Conservation (phyloP, 2,797 vertebrate species). For the Triplophysa yarkandensis region DNA sequence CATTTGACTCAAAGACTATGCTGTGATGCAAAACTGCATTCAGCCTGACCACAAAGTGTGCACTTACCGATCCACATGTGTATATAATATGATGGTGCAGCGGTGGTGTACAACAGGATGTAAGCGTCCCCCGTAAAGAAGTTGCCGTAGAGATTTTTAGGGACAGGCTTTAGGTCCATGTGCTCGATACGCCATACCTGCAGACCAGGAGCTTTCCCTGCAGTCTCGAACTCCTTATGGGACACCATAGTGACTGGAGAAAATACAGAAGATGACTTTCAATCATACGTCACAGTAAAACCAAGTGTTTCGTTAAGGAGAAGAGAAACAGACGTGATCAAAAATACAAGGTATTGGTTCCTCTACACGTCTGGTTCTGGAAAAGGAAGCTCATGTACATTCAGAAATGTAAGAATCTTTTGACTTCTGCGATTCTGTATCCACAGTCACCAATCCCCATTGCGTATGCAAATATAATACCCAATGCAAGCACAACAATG, state of each 20-base stretch:
- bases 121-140: slow-evolving; percentile 92
- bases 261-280: neutral
- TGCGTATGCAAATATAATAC: slow-evolving; percentile 18
- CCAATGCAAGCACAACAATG: neutral
- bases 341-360: slow-evolving; percentile 14
- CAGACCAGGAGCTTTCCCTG: slow-evolving; percentile 86
- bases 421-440: neutral
- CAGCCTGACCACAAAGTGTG: neutral
- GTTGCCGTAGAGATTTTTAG: slow-evolving; percentile 76
- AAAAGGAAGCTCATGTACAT: neutral
- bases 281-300: too few species aligned
- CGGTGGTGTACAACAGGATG: slow-evolving; percentile 82
- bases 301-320: neutral
- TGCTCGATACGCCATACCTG: slow-evolving; percentile 94
- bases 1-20: neutral
- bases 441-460: neutral
- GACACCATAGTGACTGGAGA: slow-evolving; percentile 68
- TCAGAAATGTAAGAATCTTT: neutral
- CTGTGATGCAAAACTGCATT: neutral
- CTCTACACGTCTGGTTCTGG: neutral
- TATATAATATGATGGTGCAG: slow-evolving; percentile 75
- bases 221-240: slow-evolving; percentile 83
- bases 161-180: slow-evolving; percentile 83
- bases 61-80: slow-evolving; percentile 90
- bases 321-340: neutral